Conservation (phyloP, 2,797 vertebrate species). For the Hyperoplus lanceolatus region DNA sequence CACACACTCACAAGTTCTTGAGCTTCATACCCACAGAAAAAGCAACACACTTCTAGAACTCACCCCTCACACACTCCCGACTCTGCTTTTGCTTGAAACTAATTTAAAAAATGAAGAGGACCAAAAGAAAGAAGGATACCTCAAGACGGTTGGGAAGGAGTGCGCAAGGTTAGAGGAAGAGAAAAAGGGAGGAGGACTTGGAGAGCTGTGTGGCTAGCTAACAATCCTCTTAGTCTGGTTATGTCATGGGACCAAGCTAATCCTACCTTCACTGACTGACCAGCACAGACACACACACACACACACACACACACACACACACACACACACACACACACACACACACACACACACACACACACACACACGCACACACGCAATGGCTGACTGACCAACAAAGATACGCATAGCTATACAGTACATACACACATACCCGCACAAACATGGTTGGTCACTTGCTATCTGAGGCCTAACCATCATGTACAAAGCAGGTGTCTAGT, state of each 20-base stretch:
- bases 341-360: not conserved
- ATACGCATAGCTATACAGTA: not conserved
- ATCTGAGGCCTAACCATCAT: slow-evolving; percentile 39
- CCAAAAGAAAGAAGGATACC: slow-evolving; percentile 28
- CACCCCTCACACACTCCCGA: slow-evolving; percentile 48
- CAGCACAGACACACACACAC: slow-evolving; percentile 44
- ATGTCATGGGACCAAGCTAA: slow-evolving; percentile 85
- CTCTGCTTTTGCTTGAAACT: slow-evolving; percentile 23
- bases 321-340: slow-evolving; percentile 17
- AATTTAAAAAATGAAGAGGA: slow-evolving; percentile 19
- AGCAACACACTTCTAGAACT: slow-evolving; percentile 47
- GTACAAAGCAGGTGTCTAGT: slow-evolving; percentile 39
- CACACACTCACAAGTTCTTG: not conserved
- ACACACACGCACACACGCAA: slow-evolving; percentile 21
- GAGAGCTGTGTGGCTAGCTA: slow-evolving; percentile 70
- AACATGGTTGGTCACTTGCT: slow-evolving; percentile 29
- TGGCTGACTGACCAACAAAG: slow-evolving; percentile 51
- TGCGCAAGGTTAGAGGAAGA: slow-evolving; percentile 64
- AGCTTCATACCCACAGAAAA: not conserved
- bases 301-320: slow-evolving; percentile 25
- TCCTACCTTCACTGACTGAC: slow-evolving; percentile 81
- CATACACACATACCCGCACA: slow-evolving; percentile 24
- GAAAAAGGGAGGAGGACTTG: slow-evolving; percentile 41
- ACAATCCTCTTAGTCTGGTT: slow-evolving; percentile 85
- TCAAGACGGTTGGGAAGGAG: slow-evolving; percentile 62